These are phyloP conservation scores for Hartigia nigra DNA, from an alignment of 2,888 invertebrate genomes.

Conservation along the genomic window DNA sequence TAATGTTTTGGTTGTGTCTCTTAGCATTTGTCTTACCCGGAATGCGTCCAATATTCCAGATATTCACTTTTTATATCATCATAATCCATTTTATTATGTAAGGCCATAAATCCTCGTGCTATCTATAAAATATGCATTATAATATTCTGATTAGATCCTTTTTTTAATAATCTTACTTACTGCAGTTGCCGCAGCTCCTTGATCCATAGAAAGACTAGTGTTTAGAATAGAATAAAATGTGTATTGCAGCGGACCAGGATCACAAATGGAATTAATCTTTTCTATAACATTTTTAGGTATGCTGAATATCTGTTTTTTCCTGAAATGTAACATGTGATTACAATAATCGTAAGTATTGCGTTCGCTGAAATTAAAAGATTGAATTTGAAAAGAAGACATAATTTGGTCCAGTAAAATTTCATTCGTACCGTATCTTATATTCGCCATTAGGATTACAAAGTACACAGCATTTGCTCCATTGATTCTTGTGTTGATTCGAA, in stretches of 20 bases:
- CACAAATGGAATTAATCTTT: not conserved
- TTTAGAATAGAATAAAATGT: conserved; percentile 48
- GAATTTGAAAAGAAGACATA: not conserved
- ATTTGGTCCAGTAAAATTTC: not conserved
- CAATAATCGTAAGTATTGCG: not conserved
- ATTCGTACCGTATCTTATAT: not conserved
- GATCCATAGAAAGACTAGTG: conserved; percentile 39
- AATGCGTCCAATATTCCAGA: conserved; percentile 37
- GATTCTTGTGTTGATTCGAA: not conserved
- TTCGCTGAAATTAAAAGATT: not conserved
- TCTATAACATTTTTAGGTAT: not conserved
- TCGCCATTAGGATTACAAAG: not conserved
- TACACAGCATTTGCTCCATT: not conserved
- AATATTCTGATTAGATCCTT: not conserved
- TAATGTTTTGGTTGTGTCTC: not conserved
- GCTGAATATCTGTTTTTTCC: not conserved
- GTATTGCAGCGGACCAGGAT: not conserved
- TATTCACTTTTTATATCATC: conserved; percentile 27
- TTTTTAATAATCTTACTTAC: conserved; percentile 15
- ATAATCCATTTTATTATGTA: conserved; percentile 35
- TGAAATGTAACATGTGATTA: not conserved
- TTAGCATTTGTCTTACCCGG: conserved; percentile 36
- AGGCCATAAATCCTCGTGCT: conserved; percentile 36
- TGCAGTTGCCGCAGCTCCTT: conserved; percentile 34
- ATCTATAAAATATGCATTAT: conserved; percentile 35